Evolutionary conservation across 2,113 vertebrate species (phyloP).

Genomic region (Ophthalmolycus amberensis): DNA sequence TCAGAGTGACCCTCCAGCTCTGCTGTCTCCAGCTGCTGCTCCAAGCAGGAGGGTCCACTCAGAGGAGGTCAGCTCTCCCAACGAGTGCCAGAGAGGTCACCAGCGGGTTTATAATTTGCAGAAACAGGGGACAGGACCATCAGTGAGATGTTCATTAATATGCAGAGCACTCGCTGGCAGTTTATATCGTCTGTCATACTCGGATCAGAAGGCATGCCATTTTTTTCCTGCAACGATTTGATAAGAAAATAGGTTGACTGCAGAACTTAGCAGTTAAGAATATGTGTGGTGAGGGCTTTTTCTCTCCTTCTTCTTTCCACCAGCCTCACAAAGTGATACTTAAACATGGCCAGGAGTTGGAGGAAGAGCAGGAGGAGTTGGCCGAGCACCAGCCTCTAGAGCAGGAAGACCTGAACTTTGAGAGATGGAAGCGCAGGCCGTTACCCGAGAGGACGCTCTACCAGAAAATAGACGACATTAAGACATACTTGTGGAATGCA

Average conservation of each 20-base stretch:
- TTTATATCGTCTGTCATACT: slow-evolving; percentile 63
- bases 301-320: slow-evolving; percentile 67
- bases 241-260: slow-evolving; percentile 57
- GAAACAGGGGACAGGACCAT: slow-evolving; percentile 68
- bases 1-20: slow-evolving; percentile 75
- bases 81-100: slow-evolving; percentile 78
- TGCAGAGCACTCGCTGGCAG: slow-evolving; percentile 68
- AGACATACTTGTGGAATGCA: slow-evolving; percentile 93
- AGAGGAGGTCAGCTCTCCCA: slow-evolving; percentile 79
- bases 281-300: slow-evolving; percentile 75
- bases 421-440: slow-evolving; percentile 85
- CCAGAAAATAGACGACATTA: slow-evolving; percentile 87
- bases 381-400: slow-evolving; percentile 85
- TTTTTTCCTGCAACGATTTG: slow-evolving; percentile 59
- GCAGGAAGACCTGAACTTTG: slow-evolving; percentile 85
- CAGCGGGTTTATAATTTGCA: slow-evolving; percentile 74
- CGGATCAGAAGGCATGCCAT: slow-evolving; percentile 70
- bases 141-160: slow-evolving; percentile 70
- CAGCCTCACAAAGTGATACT: slow-evolving; percentile 82
- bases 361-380: slow-evolving; percentile 87
- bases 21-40: slow-evolving; percentile 81
- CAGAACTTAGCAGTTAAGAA: slow-evolving; percentile 55
- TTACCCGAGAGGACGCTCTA: slow-evolving; percentile 84
- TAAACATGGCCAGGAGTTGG: slow-evolving; percentile 87
- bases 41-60: slow-evolving; percentile 79